Percentiles rank a stretch among this genome's conserved stretches.
Conservation (phyloP, 2,113 vertebrate species). For the Rousettus leschenaultii region DNA sequence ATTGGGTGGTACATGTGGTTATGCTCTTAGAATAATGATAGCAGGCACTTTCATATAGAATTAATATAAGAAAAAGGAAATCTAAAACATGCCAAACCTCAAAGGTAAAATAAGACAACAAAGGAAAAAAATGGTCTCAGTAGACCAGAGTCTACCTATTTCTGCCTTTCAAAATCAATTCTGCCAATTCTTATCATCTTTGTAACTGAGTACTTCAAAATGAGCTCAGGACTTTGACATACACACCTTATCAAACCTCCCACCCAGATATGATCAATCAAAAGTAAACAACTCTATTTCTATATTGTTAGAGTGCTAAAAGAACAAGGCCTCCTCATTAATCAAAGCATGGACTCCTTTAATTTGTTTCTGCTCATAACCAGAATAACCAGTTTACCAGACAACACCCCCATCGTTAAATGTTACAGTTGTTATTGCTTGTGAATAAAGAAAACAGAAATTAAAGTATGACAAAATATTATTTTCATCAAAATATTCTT, state of each 20-base stretch:
- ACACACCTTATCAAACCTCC: not conserved
- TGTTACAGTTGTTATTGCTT: not conserved
- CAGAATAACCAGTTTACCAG: conserved; percentile 33
- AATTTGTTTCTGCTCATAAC: not conserved
- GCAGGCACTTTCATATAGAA: not conserved
- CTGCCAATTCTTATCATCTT: conserved; percentile 3
- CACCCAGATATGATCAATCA: not conserved
- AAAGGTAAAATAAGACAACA: conserved; percentile 26
- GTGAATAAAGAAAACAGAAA: not conserved
- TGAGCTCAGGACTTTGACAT: conserved; percentile 7
- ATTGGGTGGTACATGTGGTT: not conserved
- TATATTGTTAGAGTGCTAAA: not conserved
- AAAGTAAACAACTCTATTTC: conserved; percentile 27
- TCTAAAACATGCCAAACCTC: not conserved
- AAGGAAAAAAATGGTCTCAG: not conserved
- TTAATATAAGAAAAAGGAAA: not conserved
- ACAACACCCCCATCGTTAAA: not conserved
- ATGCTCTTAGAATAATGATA: not conserved
- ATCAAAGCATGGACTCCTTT: not conserved
- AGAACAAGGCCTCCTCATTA: not conserved
- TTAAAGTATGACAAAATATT: not conserved
- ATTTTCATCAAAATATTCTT: conserved; percentile 15
- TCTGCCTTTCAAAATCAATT: conserved; percentile 28
- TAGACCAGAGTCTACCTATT: not conserved
- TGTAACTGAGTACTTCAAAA: not conserved